Conservation (phyloP, 2,888 invertebrate genomes). For the Leucophenga montana region DNA sequence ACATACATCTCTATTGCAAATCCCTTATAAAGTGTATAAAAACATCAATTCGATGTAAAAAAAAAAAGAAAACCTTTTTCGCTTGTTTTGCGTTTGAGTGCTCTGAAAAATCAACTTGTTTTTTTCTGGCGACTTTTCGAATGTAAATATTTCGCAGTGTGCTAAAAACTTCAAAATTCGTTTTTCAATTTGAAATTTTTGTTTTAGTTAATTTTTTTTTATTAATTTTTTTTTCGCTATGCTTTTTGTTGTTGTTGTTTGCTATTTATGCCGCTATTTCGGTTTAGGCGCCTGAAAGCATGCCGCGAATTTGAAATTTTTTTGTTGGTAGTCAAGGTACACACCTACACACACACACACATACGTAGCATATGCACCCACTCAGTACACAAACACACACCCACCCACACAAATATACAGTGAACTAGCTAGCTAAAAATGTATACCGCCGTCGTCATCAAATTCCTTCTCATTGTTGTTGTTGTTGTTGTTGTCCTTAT, state of each 20-base stretch:
- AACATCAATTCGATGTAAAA: too few species aligned
- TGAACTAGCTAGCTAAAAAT: slow-evolving; percentile 33
- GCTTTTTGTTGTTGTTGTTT: slow-evolving; percentile 25
- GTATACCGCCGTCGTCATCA: slow-evolving; percentile 65
- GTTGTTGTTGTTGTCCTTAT: slow-evolving; percentile 26
- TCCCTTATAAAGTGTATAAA: too few species aligned
- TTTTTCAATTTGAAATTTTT: slow-evolving; percentile 41
- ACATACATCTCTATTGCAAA: too few species aligned
- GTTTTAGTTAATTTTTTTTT: slow-evolving; percentile 34
- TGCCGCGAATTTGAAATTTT: slow-evolving; percentile 43
- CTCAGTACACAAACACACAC: slow-evolving; percentile 31
- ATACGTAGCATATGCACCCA: slow-evolving; percentile 25
- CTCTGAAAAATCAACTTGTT: too few species aligned
- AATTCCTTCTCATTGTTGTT: slow-evolving; percentile 5
- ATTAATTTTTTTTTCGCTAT: slow-evolving; percentile 38
- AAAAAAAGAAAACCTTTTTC: too few species aligned
- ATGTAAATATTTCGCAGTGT: too few species aligned
- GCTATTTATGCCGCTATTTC: too few species aligned
- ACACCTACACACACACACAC: slow-evolving; percentile 27
- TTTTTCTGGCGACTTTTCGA: too few species aligned
- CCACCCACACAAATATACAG: slow-evolving; percentile 16
- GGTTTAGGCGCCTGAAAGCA: slow-evolving; percentile 56
- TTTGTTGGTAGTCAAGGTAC: slow-evolving; percentile 59
- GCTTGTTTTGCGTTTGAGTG: too few species aligned
- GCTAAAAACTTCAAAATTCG: too few species aligned